Conservation (phyloP, 2,888 invertebrate species). For the Gonocerus acuteangulatus region DNA sequence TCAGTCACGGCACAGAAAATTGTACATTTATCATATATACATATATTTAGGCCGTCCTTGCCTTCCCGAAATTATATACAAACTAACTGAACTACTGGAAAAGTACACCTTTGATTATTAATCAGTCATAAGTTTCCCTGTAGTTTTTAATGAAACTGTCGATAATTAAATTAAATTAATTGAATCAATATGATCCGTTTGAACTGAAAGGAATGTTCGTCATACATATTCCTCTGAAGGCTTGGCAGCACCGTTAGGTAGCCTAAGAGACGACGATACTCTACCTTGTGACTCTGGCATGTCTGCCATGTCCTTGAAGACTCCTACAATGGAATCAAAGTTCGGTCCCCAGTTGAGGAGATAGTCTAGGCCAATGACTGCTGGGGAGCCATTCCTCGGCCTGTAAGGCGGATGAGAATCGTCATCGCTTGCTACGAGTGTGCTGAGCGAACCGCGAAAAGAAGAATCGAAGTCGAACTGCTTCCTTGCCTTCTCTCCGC, state of each 20-base stretch:
- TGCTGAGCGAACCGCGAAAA: conserved; percentile 86
- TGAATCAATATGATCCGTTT: conserved; percentile 23
- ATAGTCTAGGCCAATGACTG: conserved; percentile 87
- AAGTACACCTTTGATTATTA: conserved; percentile 6
- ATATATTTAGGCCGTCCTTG: conserved; percentile 8
- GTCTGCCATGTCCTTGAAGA: conserved; percentile 93
- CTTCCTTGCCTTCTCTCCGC: conserved; percentile 50
- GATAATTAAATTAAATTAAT: conserved; percentile 17
- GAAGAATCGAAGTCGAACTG: conserved; percentile 88
- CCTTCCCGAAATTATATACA: conserved; percentile 11
- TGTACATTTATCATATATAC: conserved; percentile 26
- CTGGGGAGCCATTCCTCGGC: conserved; percentile 70
- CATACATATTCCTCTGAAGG: conserved; percentile 86
- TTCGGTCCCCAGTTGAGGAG: conserved; percentile 93
- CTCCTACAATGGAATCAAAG: conserved; percentile 89
- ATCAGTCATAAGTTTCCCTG: conserved; percentile 17
- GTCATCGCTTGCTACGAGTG: conserved; percentile 87
- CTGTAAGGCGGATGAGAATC: conserved; percentile 72
- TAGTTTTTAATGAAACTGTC: conserved; percentile 2
- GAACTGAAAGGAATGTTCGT: conserved; percentile 29
- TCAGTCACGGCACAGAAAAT: conserved; percentile 29
- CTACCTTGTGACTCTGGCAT: conserved; percentile 74
- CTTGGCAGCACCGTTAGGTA: conserved; percentile 71
- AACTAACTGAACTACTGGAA: conserved; percentile 17
- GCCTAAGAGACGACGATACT: conserved; percentile 63